Percentiles rank a stretch among this genome's conserved stretches.
Evolutionary conservation across 2,797 vertebrate genomes (phyloP).

Genomic region (Gymnopithys bicolor): DNA sequence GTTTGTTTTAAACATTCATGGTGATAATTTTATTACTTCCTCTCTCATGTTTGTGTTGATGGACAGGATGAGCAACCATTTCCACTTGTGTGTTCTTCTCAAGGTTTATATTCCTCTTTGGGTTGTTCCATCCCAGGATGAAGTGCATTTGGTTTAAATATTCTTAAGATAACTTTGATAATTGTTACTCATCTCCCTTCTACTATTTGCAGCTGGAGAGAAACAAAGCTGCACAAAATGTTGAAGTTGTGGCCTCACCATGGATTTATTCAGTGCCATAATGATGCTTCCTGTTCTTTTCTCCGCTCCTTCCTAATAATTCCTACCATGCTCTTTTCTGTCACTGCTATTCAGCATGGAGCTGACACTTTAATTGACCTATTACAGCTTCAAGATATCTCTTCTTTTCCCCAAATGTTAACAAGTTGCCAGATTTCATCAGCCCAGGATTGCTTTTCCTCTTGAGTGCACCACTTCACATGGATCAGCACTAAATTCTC

Average conservation of each 20-base stretch:
- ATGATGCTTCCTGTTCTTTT: background rate
- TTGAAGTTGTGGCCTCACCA: background rate
- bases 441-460: background rate
- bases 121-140: background rate
- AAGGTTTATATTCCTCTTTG: background rate
- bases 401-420: background rate
- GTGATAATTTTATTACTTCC: background rate
- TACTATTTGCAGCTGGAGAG: background rate
- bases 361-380: background rate
- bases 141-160: background rate
- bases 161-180: background rate
- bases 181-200: background rate
- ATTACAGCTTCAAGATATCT: background rate
- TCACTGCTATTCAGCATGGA: background rate
- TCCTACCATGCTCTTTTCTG: background rate
- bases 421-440: background rate
- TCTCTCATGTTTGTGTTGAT: background rate
- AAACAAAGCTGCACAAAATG: background rate
- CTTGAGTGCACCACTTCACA: background rate
- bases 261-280: background rate
- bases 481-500: background rate
- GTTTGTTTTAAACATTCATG: background rate
- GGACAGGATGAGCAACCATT: background rate
- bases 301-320: background rate
- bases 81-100: background rate